Evolutionary conservation across 2,888 invertebrate genomes (phyloP), one percentile per base, ranked within the genome.

Genomic region (Lepidochrysops patricia): DNA sequence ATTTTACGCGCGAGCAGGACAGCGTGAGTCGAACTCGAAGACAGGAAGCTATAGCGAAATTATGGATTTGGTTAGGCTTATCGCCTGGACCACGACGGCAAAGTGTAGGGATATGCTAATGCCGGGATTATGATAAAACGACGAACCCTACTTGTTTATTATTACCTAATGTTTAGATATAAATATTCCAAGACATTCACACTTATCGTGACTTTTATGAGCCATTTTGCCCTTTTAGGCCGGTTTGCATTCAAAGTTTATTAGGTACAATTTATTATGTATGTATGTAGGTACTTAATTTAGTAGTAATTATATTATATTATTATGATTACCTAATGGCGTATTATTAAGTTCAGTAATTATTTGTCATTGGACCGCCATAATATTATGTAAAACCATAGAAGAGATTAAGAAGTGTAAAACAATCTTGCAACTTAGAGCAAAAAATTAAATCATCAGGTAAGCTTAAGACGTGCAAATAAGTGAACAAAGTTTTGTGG

Each of bases 51-150:
- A 15, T 15, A 19, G 52, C 13, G 27, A n/a, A 52, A 26, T 52
- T 13, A 52, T 15, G 52, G 26, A 15, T 15, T 27, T 2, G 50
- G 52, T n/a, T 3, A 4, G 13, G 13, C 52, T 52, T 52, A 52
- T 52, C 52, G 27, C 52, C 3, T 27, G 29, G 12, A 52, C 29
- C 52, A 9, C 27, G 50, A 52, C 19, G 54, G 27, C 23, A 4
- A 54, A 54, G 4, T 7, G 54, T 15, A 19, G 54, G 54, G 32
- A 54, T 54, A 54, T 32, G 54, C 29, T 54, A 54, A 54, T 54
- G 54, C 52, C 26, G 27, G 27, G 52, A 13, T 52, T 52, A 32
- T 54, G 32, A 54, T 12, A 29, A 9, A 29, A 32, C 32, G 27
- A 12, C 54, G 19, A 29, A 9, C 27, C 29, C 54, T 9, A 32